Evolutionary conservation across 2,888 invertebrate species (phyloP), one percentile per base, ranked within the genome.

Genomic region (Caenorhabditis sulstoni): DNA sequence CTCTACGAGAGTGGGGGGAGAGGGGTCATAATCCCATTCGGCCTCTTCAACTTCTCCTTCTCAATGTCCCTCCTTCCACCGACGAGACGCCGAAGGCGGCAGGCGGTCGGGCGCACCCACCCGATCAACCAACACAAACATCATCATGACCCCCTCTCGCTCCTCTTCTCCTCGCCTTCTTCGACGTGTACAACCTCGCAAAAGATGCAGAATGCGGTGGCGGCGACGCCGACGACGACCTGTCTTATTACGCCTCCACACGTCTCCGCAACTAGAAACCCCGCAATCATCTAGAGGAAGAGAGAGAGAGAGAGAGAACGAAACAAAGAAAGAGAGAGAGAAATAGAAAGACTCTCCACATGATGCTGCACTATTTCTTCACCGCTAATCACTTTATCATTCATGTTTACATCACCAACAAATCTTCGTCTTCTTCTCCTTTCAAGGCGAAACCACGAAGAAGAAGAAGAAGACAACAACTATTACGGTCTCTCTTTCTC

Each of bases 311-410:
- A n/a, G n/a, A n/a, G n/a, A n/a, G n/a, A n/a, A n/a, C n/a, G n/a
- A n/a, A n/a, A n/a, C n/a, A n/a, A n/a, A n/a, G n/a, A n/a, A n/a
- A n/a, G n/a, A n/a, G n/a, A n/a, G n/a, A n/a, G n/a, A n/a, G n/a
- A n/a, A n/a, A n/a, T n/a, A n/a, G n/a, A n/a, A n/a, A 39, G 45
- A 20, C 16, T 44, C 52, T 68, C 59, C 9, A 16, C 16, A 37
- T 22, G 61, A 61, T 70, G 70, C 61, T 20, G 55, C 45, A 55
- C 70, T 71, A 53, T 62, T 62, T 62, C 61, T 9, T 11, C 37
- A 9, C 20, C 47, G 55, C 55, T 71, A 71, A 71, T 71, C 70
- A 71, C 37, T 70, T 61, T 70, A 70, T 70, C 70, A 70, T 70
- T 70, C 61, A 70, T 70, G 70, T 70, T 70, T 70, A 70, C 61